These are phyloP conservation scores for Yponomeuta plumbellus DNA, from an alignment of 2,888 invertebrate genomes.

Conservation along the genomic window DNA sequence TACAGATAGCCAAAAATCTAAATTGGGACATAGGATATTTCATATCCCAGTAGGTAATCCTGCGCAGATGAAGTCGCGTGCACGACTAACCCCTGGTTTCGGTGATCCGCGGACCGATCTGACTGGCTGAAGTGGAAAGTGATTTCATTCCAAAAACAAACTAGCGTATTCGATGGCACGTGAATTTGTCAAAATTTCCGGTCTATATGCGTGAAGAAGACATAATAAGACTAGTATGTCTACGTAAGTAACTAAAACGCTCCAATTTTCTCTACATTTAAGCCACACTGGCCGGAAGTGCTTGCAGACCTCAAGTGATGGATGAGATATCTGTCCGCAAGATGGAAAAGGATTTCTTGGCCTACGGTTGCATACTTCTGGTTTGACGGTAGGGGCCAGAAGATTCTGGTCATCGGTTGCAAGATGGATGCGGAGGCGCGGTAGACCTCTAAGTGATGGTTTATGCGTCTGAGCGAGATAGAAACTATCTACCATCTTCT, in stretches of 20 bases:
- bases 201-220: too few relatives aligned
- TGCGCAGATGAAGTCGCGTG: too few relatives aligned
- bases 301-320: neutral
- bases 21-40: too few relatives aligned
- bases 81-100: too few relatives aligned
- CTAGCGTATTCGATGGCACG: too few relatives aligned
- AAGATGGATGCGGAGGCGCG: neutral
- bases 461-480: neutral
- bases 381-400: neutral
- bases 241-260: neutral
- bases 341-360: neutral
- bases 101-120: too few relatives aligned
- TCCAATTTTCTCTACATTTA: neutral
- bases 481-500: neutral
- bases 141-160: too few relatives aligned
- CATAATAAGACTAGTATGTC: too few relatives aligned
- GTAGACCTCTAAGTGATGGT: neutral
- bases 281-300: neutral
- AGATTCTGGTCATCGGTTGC: neutral
- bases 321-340: conserved; percentile 1
- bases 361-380: neutral
- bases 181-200: too few relatives aligned
- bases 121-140: too few relatives aligned
- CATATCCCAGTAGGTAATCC: too few relatives aligned
- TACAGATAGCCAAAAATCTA: too few relatives aligned